Base-by-base conservation (phyloP, 2,888 invertebrate genomes). In the Euplagia quadripunctaria region DNA sequence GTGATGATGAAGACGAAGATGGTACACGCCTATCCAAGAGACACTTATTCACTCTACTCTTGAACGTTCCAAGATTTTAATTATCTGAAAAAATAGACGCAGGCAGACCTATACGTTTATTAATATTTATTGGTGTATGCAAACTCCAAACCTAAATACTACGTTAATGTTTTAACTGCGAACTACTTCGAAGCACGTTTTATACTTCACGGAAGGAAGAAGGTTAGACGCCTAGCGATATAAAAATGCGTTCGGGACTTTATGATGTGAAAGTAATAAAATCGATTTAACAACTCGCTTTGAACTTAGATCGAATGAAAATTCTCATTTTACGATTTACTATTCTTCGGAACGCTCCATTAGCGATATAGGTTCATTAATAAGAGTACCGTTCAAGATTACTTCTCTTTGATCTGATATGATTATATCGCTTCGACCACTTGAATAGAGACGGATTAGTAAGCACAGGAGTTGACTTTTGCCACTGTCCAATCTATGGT, bases 191-290 rank as follows among this genome's bases (percentile, higher is more conserved):
- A 65, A 68, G 71, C 73, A 72, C 61, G 75, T 80, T 80, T 79
- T 75, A 75, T 76, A 78, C 81, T 79, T 43, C 78, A 75, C 73
- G 73, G 71, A 73, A 76, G 75, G 79, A 79, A 82, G 74, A 75
- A 61, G 74, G 71, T 70, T 79, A 84, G 76, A 77, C 75, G 67
- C 52, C 72, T 76, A 76, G 79, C 76, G 76, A 80, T 76, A 79
- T 78, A 85, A 84, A 84, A 85, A 87, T 83, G 85, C 85, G 81
- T 86, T 88, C 79, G 63, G 46, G 76, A 85, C 82, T 91, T 90
- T 89, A 90, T 90, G 89, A 86, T 82, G 87, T 85, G 88, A 87
- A 89, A 86, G 88, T 82, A 87, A 86, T 90, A 89, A 91, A 89
- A 86, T 84, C 85, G 84, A 84, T 87, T 90, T 91, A 89, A 92